Conservation (phyloP, 2,888 invertebrate genomes). For the Calliopum simillimum region DNA sequence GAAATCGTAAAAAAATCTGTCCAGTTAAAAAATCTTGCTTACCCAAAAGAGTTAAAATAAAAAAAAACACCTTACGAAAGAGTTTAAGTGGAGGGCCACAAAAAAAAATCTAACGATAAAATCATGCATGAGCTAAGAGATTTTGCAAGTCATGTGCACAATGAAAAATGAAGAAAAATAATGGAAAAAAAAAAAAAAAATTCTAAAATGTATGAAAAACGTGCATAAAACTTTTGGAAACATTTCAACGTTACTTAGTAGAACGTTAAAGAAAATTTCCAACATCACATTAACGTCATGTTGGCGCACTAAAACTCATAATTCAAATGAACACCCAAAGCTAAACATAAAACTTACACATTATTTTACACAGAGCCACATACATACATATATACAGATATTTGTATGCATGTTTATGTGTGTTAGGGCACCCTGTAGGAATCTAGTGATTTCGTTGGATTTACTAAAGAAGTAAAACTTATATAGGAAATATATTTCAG, state of each 20-base stretch:
- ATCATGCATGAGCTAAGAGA: constrained; percentile 8
- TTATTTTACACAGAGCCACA: not conserved
- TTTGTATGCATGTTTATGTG: no score
- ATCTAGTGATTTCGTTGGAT: no score
- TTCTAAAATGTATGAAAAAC: not conserved
- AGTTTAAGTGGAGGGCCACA: not conserved
- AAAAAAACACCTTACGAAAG: no score
- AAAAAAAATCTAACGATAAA: constrained; percentile 5
- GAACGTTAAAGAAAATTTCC: constrained; percentile 2
- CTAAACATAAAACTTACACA: constrained; percentile 8
- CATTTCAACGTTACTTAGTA: no score
- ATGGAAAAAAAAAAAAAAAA: not conserved
- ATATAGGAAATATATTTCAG: no score
- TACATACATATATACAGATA: no score
- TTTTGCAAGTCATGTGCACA: constrained; percentile 4
- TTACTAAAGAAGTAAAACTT: no score
- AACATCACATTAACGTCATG: constrained; percentile 13
- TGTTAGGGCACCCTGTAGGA: no score
- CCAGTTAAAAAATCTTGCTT: no score
- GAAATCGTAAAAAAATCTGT: no score
- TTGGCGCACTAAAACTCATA: constrained; percentile 12
- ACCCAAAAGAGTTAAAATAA: no score
- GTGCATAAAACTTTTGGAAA: no score
- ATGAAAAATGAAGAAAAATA: not conserved
- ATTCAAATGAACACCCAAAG: constrained; percentile 26